phyloP scores from a whole-genome alignment of 2,113 vertebrate species.

The Myrmecophaga tridactyla region DNA sequence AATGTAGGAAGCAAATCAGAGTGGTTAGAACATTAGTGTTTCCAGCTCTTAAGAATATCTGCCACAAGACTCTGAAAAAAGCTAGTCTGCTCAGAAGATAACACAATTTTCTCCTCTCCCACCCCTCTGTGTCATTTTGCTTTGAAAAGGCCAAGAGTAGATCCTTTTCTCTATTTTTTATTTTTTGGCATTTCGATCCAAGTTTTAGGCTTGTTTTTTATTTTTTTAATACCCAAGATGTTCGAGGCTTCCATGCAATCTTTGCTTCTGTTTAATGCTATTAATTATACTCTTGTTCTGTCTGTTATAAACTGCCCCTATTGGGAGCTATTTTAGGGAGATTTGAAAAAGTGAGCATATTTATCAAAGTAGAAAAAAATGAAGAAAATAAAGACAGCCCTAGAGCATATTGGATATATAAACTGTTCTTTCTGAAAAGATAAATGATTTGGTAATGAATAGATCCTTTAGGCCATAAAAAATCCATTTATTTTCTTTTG shows the following conservation, averaged over 20 bases:
- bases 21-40: background rate
- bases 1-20: constrained; percentile 56
- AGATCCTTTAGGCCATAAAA: constrained; percentile 84
- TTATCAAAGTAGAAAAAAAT: constrained; percentile 72
- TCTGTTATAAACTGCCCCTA: constrained; percentile 46
- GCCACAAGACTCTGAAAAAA: constrained; percentile 57
- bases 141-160: background rate
- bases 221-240: constrained; percentile 41
- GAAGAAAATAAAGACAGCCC: constrained; percentile 78
- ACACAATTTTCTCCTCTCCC: background rate
- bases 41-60: constrained; percentile 52
- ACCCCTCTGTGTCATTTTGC: background rate
- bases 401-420: constrained; percentile 70
- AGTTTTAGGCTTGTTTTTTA: background rate
- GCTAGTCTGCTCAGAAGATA: constrained; percentile 67
- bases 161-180: background rate
- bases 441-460: constrained; percentile 86
- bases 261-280: constrained; percentile 63
- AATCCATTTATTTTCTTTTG: constrained; percentile 85
- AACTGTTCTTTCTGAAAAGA: constrained; percentile 79
- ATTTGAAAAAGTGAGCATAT: constrained; percentile 63
- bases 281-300: constrained; percentile 68
- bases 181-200: constrained; percentile 20
- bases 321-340: constrained; percentile 49
- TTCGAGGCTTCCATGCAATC: background rate